phyloP scores from a whole-genome alignment of 1,140 invertebrate species.

The Ladona fulva region DNA sequence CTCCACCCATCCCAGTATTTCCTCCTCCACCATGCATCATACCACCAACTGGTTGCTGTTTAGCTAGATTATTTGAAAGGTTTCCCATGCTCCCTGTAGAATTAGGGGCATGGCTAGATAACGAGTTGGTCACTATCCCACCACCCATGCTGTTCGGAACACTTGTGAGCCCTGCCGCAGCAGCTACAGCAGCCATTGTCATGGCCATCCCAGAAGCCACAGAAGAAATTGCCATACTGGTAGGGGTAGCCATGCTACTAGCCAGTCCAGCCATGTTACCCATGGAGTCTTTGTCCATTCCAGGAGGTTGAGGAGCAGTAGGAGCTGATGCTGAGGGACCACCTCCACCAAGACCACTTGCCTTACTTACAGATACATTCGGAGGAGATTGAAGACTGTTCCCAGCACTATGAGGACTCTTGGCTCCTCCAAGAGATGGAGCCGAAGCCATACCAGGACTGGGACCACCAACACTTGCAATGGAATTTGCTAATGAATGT shows the following conservation, averaged over 20 bases:
- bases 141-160: slow-evolving; percentile 13
- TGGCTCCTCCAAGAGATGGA: slow-evolving; percentile 29
- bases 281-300: slow-evolving; percentile 21
- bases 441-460: slow-evolving; percentile 16
- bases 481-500: slow-evolving; percentile 12
- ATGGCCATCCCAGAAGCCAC: slow-evolving; percentile 15
- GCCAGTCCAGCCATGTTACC: slow-evolving; percentile 47
- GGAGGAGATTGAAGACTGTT: slow-evolving; percentile 67
- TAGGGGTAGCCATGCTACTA: slow-evolving; percentile 37
- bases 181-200: slow-evolving; percentile 14
- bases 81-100: slow-evolving; percentile 44
- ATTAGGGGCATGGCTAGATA: not conserved
- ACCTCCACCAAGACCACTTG: slow-evolving; percentile 28
- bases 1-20: slow-evolving; percentile 49
- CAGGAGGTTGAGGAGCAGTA: not conserved
- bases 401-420: slow-evolving; percentile 45
- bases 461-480: not conserved
- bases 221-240: slow-evolving; percentile 14
- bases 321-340: not conserved
- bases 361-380: slow-evolving; percentile 55
- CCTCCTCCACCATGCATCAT: slow-evolving; percentile 54
- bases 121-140: slow-evolving; percentile 12
- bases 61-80: slow-evolving; percentile 33
- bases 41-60: slow-evolving; percentile 33
- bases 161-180: slow-evolving; percentile 10